A percentile compares a stretch with the other conserved stretches of the same genome.
Evolutionary conservation across 2,888 invertebrate genomes (phyloP).

Genomic region (Nezara viridula): DNA sequence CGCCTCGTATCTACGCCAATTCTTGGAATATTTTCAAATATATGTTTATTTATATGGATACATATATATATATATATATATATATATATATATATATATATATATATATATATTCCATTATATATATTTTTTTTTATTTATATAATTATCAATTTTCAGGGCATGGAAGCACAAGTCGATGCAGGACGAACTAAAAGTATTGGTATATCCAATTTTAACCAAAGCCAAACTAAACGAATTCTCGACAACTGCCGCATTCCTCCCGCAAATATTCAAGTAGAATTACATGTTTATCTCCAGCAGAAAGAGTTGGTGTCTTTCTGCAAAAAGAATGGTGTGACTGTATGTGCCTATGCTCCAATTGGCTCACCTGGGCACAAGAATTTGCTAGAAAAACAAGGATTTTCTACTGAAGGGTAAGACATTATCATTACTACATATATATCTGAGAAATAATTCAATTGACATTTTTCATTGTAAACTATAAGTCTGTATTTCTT

Average conservation of each 20-base stretch:
- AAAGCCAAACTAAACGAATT: constrained; percentile 77
- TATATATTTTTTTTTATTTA: too few relatives aligned
- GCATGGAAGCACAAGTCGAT: constrained; percentile 79
- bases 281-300: constrained; percentile 83
- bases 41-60: too few relatives aligned
- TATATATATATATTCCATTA: too few relatives aligned
- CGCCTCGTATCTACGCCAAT: too few relatives aligned
- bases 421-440: neutral
- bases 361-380: constrained; percentile 80
- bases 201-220: constrained; percentile 86
- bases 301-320: constrained; percentile 76
- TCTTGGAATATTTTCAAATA: too few relatives aligned
- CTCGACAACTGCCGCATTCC: constrained; percentile 75
- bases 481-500: too few relatives aligned
- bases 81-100: too few relatives aligned
- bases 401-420: constrained; percentile 39
- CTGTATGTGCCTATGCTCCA: constrained; percentile 80
- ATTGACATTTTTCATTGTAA: too few relatives aligned
- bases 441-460: neutral
- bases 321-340: constrained; percentile 76
- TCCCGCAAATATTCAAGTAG: constrained; percentile 81
- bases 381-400: constrained; percentile 73
- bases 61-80: too few relatives aligned
- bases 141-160: constrained; percentile 71
- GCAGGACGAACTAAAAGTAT: constrained; percentile 78